Percentiles rank a stretch among this genome's conserved stretches.
phyloP scores from a whole-genome alignment of 2,888 invertebrate genomes.

The Drosophila quasianomalipes region DNA sequence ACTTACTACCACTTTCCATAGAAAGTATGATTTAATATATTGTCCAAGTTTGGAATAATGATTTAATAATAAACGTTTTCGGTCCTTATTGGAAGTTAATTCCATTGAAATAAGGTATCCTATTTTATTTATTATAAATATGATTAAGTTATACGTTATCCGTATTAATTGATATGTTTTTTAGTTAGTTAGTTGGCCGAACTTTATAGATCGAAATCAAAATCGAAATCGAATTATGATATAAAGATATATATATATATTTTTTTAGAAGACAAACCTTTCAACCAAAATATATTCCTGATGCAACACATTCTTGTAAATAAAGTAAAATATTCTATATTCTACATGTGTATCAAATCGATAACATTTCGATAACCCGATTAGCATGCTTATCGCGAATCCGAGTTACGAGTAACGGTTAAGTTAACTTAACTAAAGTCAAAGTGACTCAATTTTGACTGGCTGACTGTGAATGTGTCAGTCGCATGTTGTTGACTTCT shows the following conservation, averaged over 20 bases:
- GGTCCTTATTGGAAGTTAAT: no score
- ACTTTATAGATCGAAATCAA: not conserved
- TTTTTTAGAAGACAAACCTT: not conserved
- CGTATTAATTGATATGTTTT: no score
- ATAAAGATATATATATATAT: not conserved
- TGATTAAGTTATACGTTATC: no score
- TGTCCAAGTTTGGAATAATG: no score
- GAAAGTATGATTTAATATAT: no score
- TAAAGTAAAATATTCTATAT: not conserved
- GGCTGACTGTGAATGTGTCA: conserved; percentile 49
- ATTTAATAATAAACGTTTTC: no score
- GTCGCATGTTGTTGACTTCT: conserved; percentile 42
- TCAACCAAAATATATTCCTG: not conserved
- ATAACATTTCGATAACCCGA: conserved; percentile 9
- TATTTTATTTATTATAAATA: no score
- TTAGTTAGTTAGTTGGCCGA: not conserved
- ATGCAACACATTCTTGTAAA: not conserved
- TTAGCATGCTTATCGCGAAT: conserved; percentile 14
- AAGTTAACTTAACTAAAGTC: conserved; percentile 20
- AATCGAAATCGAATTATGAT: not conserved
- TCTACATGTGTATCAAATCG: not conserved
- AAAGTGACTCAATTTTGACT: conserved; percentile 29
- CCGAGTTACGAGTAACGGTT: conserved; percentile 1
- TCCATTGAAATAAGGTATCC: no score
- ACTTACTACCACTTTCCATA: no score